Evolutionary conservation across 2,113 vertebrate genomes (phyloP), one percentile per base, ranked within the genome.

Genomic region (Rhinolophus ferrumequinum): DNA sequence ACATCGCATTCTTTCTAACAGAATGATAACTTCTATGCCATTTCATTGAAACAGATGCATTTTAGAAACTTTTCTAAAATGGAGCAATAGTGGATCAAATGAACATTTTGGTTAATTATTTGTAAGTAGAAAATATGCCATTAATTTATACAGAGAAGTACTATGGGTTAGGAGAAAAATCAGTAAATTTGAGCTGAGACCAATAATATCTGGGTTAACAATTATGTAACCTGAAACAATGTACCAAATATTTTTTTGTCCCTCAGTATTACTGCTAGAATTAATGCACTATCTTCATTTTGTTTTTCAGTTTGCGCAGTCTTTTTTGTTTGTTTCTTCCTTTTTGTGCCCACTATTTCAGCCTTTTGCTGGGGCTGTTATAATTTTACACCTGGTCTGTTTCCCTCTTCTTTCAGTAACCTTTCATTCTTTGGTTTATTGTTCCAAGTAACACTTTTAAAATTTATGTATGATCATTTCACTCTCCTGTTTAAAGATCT

Each of bases 31-130:
- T 62, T 91, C n/a, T 26, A 77, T 79, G 33, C 11, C 79, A 58
- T 96, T 96, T 97, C 87, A 93, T 21, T 62, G 52, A 92, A 97
- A 92, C 62, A 96, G 41, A 94, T 81, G 26, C 13, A 62, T 80
- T 95, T 95, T 44, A 91, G 89, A 95, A 87, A 89, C 69, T 95
- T 70, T 94, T 95, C 5, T 81, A 86, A 96, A 94, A 90, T 90
- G 86, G 90, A 77, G 86, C 89, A 95, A 83, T 85, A 93, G 58
- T 52, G 35, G 56, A 15, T 50, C 12, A 95, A 81, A 83, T 86
- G 75, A 81, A 77, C 6, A 66, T 73, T 96, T 96, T 90, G 50
- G 67, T 80, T 96, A 97, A 96, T 96, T 92, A 93, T 89, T 94
- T 89, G 9, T 76, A 90, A 93, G 69, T 89, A 81, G 83, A 79